A percentile compares a stretch with the other conserved stretches of the same genome.
These are phyloP conservation scores for Poeciliopsis turrubarensis DNA, from an alignment of 2,113 vertebrate genomes.

Conservation along the genomic window DNA sequence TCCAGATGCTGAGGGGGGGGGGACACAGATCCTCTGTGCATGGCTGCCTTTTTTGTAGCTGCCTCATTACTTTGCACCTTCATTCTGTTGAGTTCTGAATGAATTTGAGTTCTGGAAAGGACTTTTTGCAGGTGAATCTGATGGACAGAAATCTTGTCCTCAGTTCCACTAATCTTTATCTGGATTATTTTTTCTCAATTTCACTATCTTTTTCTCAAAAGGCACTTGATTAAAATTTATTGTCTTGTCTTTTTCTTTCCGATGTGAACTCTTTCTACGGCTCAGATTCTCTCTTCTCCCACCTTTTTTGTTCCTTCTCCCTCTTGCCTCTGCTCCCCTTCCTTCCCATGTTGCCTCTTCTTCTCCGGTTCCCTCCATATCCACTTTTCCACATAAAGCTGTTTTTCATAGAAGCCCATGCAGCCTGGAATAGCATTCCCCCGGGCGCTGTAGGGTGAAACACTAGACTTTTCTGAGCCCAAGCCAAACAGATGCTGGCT, in stretches of 20 bases:
- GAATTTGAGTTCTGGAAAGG: slow-evolving; percentile 4
- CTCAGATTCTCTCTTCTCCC: slow-evolving; percentile 19
- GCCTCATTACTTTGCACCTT: slow-evolving; percentile 42
- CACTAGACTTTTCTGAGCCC: slow-evolving; percentile 84
- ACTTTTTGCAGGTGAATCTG: slow-evolving; percentile 48
- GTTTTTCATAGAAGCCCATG: slow-evolving; percentile 84
- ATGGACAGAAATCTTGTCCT: neutral
- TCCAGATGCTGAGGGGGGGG: slow-evolving; percentile 68
- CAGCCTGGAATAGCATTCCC: slow-evolving; percentile 84
- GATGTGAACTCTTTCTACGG: slow-evolving; percentile 16
- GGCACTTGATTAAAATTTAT: neutral
- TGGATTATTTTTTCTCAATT: slow-evolving; percentile 14
- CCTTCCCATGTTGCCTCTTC: slow-evolving; percentile 71
- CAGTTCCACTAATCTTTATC: slow-evolving; percentile 20
- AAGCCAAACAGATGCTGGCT: slow-evolving; percentile 86
- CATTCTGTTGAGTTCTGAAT: slow-evolving; percentile 26
- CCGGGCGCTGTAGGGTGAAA: slow-evolving; percentile 81
- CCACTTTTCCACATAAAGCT: slow-evolving; percentile 85
- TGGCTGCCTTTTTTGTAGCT: slow-evolving; percentile 22
- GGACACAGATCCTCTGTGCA: slow-evolving; percentile 42
- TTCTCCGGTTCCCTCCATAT: slow-evolving; percentile 72
- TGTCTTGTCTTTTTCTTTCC: slow-evolving; percentile 16
- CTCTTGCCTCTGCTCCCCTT: slow-evolving; percentile 59
- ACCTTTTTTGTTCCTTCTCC: slow-evolving; percentile 19
- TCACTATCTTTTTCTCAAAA: slow-evolving; percentile 19